Evolutionary conservation across 2,113 vertebrate species (phyloP).

Genomic region (Pelecanoides urinatrix): DNA sequence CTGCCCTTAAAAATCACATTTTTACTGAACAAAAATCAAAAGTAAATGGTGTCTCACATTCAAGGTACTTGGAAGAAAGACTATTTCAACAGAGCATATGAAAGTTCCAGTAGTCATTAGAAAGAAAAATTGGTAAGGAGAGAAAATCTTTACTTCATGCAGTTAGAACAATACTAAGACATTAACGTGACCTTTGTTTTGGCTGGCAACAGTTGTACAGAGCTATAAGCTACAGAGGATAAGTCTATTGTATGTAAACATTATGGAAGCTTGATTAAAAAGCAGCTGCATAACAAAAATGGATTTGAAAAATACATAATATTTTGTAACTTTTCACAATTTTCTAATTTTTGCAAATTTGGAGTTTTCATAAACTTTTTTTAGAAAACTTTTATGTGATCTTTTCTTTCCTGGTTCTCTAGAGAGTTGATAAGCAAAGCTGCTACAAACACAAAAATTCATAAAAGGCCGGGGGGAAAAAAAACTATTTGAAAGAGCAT

Average conservation of each 20-base stretch:
- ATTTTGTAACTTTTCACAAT: not conserved
- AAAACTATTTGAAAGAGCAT: not conserved
- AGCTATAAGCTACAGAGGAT: not conserved
- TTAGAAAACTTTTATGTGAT: not conserved
- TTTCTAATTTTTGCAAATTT: not conserved
- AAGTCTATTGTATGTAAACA: not conserved
- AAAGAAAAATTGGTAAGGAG: not conserved
- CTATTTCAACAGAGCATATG: not conserved
- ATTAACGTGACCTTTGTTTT: not conserved
- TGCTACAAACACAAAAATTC: not conserved
- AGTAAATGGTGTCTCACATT: not conserved
- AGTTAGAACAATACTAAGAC: not conserved
- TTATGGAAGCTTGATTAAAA: not conserved
- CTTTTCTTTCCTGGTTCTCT: not conserved
- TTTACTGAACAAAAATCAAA: not conserved
- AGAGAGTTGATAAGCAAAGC: not conserved
- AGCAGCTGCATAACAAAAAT: not conserved
- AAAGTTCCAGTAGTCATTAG: not conserved
- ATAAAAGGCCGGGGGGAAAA: accelerated
- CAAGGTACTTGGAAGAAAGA: not conserved
- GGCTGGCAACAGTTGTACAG: not conserved
- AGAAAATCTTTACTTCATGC: not conserved
- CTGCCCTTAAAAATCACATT: not conserved
- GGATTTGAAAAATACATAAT: not conserved
- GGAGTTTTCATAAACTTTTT: not conserved